Conservation (phyloP, 2,113 vertebrate species). For the Gavia stellata region DNA sequence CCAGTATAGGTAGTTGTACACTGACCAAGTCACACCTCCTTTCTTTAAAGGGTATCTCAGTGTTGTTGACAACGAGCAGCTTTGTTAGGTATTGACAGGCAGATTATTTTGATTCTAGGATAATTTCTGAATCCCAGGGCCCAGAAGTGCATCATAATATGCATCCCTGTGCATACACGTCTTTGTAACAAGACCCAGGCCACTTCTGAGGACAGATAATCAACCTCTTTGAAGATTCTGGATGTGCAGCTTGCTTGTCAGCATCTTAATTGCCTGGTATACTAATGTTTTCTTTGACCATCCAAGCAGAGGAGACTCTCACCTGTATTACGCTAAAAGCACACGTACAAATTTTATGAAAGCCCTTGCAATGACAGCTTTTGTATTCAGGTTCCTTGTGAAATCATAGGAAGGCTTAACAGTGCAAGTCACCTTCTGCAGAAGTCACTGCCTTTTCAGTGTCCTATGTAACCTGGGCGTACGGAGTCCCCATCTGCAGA, state of each 20-base stretch:
- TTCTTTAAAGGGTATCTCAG: too few relatives aligned
- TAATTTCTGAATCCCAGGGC: neutral
- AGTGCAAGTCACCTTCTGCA: neutral
- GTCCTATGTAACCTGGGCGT: neutral
- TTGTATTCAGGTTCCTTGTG: neutral
- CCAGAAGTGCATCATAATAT: fast-evolving
- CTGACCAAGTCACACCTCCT: fast-evolving
- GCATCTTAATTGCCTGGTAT: neutral
- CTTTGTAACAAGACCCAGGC: neutral
- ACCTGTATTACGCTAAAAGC: neutral
- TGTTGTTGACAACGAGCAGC: neutral
- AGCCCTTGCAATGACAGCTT: neutral
- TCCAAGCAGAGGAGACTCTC: neutral
- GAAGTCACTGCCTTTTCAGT: too few relatives aligned
- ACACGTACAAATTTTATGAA: neutral
- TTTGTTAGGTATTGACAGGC: neutral
- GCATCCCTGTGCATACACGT: fast-evolving
- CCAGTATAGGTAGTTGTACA: neutral
- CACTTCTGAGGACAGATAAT: neutral
- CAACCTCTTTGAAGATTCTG: neutral
- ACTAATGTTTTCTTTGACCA: neutral
- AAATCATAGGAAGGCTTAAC: too few relatives aligned
- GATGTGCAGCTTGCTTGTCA: neutral
- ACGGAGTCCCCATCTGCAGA: neutral
- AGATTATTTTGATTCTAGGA: neutral